Conservation (phyloP, 2,888 invertebrate genomes). For the Pristionchus fissidentatus region DNA sequence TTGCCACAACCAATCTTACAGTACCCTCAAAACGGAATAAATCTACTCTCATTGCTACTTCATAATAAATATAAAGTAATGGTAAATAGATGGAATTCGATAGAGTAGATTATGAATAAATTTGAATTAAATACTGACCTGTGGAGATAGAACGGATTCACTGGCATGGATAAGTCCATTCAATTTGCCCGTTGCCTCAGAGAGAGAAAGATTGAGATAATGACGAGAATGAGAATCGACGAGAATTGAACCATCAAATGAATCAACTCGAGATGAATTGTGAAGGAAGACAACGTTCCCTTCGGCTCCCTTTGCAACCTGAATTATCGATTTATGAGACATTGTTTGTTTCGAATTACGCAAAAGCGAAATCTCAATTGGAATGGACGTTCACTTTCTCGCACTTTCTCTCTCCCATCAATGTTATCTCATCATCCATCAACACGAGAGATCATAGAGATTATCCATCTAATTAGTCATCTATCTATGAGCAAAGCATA, state of each 20-base stretch:
- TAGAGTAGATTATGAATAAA: background rate
- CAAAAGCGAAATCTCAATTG: too few species aligned
- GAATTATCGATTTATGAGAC: background rate
- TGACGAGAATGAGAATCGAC: conserved; percentile 59
- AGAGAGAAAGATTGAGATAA: conserved; percentile 71
- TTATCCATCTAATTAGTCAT: too few species aligned
- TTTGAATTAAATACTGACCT: background rate
- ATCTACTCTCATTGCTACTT: too few species aligned
- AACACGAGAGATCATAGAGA: too few species aligned
- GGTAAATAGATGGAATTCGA: too few species aligned
- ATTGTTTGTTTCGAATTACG: background rate
- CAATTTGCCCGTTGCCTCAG: conserved; percentile 67
- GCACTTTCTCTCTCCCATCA: conserved; percentile 47
- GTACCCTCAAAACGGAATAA: too few species aligned
- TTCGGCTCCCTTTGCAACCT: conserved; percentile 51
- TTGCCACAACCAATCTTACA: too few species aligned
- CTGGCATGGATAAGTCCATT: conserved; percentile 64
- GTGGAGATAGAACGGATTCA: conserved; percentile 31
- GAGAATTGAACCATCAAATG: conserved; percentile 70
- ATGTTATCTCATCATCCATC: too few species aligned
- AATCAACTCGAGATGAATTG: conserved; percentile 69
- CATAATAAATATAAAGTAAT: too few species aligned
- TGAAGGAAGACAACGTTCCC: conserved; percentile 70
- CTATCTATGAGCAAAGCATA: too few species aligned
- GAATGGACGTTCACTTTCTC: conserved; percentile 1